phyloP scores from a whole-genome alignment of 2,113 vertebrate genomes.

The Ophthalmolycus amberensis region DNA sequence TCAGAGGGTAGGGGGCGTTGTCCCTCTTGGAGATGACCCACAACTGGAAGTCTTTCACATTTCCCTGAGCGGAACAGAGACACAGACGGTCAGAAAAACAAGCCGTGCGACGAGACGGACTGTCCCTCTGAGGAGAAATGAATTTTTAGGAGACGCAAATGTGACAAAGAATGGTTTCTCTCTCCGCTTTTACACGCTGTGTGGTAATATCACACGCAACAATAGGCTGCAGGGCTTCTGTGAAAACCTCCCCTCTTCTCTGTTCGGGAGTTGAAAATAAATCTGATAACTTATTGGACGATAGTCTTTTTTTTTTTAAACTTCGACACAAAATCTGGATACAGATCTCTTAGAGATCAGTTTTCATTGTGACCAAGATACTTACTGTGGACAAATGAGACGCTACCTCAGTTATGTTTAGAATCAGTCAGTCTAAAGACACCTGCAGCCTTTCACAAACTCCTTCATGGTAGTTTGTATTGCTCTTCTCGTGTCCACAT shows the following conservation, averaged over 20 bases:
- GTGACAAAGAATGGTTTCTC: conserved; percentile 1
- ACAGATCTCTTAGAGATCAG: no score
- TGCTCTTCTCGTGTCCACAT: no score
- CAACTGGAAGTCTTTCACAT: conserved; percentile 92
- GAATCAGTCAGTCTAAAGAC: no score
- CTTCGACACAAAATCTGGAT: no score
- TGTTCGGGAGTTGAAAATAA: not conserved
- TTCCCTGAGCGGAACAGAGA: conserved; percentile 83
- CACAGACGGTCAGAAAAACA: not conserved
- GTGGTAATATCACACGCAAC: not conserved
- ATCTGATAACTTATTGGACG: not conserved
- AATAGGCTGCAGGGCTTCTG: not conserved
- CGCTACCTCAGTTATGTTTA: no score
- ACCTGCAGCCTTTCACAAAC: no score
- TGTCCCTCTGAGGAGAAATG: not conserved
- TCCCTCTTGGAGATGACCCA: conserved; percentile 97
- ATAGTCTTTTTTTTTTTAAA: no score
- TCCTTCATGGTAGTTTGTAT: no score
- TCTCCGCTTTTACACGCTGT: conserved; percentile 10
- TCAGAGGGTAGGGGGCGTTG: conserved; percentile 95
- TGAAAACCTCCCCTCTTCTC: not conserved
- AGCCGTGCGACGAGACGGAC: not conserved
- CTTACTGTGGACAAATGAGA: no score
- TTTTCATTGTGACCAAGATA: no score
- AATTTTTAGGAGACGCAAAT: not conserved